Conservation (phyloP, 2,888 invertebrate genomes). For the Hydriomena furcata region DNA sequence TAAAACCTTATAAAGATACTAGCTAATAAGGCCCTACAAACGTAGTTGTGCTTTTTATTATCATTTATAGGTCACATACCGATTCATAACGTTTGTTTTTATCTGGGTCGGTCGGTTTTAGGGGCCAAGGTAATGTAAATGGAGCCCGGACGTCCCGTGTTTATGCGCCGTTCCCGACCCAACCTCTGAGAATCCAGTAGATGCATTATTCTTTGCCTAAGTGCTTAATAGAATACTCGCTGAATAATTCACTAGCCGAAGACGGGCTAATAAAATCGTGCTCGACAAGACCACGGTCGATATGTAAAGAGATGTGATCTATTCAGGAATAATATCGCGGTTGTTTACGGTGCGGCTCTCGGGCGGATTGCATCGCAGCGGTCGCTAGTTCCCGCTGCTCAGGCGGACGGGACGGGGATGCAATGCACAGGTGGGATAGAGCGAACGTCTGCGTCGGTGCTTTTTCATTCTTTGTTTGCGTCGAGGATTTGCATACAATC, state of each 20-base stretch:
- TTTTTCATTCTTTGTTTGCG: conserved; percentile 80
- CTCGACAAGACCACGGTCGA: conserved; percentile 69
- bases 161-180: conserved; percentile 52
- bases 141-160: conserved; percentile 43
- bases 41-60: conserved; percentile 9
- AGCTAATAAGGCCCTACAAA: conserved; percentile 4
- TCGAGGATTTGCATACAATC: conserved; percentile 80
- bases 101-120: conserved; percentile 34
- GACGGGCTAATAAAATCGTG: conserved; percentile 71
- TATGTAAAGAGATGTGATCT: conserved; percentile 74
- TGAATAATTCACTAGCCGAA: conserved; percentile 75
- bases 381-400: conserved; percentile 57
- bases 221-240: conserved; percentile 70
- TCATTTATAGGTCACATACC: conserved; percentile 44
- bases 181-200: conserved; percentile 63
- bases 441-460: conserved; percentile 69
- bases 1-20: too few relatives aligned
- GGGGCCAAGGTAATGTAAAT: conserved; percentile 62
- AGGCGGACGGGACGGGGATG: conserved; percentile 51
- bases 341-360: conserved; percentile 59
- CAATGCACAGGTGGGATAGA: conserved; percentile 66
- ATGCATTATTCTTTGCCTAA: conserved; percentile 74
- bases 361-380: conserved; percentile 56
- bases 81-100: conserved; percentile 33
- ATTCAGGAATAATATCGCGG: conserved; percentile 70